Conservation (phyloP, 2,888 invertebrate genomes). For the Eupithecia centaureata region DNA sequence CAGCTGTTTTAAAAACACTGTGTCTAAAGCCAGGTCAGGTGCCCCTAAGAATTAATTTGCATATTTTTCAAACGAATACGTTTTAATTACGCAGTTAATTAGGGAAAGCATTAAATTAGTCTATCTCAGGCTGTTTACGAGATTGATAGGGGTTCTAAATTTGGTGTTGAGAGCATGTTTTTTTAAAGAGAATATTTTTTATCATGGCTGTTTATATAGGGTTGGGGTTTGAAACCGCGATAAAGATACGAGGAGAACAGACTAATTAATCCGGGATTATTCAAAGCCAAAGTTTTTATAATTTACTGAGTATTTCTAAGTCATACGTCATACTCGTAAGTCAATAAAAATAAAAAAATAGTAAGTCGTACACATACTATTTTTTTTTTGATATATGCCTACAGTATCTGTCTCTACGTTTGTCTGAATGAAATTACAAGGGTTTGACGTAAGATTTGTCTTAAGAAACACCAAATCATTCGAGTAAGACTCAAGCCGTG, state of each 20-base stretch:
- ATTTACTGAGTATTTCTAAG: no score
- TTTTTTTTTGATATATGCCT: no score
- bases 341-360: no score
- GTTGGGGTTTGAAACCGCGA: not conserved
- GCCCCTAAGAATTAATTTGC: constrained; percentile 33
- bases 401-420: no score
- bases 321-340: no score
- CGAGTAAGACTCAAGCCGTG: no score
- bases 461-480: no score
- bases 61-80: constrained; percentile 40
- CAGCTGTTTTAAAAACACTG: constrained; percentile 7
- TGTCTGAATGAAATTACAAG: no score
- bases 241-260: not conserved
- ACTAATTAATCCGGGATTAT: not conserved
- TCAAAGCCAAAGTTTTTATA: not conserved
- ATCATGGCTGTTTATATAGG: constrained; percentile 14
- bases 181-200: not conserved
- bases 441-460: no score
- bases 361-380: not conserved
- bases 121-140: constrained; percentile 14
- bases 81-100: constrained; percentile 38
- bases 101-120: constrained; percentile 33
- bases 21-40: constrained; percentile 28
- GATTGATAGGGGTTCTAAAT: constrained; percentile 30
- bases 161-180: constrained; percentile 12